Conservation (phyloP, 2,888 invertebrate species). For the Euclidia mi region DNA sequence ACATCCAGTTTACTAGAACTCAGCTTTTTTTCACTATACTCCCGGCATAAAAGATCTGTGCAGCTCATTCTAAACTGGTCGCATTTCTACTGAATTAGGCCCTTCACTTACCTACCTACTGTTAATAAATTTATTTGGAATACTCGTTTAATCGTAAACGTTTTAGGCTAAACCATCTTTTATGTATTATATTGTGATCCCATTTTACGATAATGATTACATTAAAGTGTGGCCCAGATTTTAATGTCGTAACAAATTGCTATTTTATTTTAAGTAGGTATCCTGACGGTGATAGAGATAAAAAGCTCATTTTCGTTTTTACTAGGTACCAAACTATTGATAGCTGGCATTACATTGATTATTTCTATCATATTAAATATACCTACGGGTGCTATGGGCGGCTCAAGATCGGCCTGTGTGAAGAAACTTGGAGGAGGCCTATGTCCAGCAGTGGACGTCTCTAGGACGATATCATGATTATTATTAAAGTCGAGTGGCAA, state of each 20-base stretch:
- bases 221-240: neutral
- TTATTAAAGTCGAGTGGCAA: too few species aligned
- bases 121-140: conserved; percentile 33
- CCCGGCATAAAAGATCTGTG: neutral
- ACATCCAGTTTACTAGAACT: neutral
- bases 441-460: too few species aligned
- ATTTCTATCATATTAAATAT: too few species aligned
- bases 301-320: too few species aligned
- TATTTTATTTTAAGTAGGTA: neutral
- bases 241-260: neutral
- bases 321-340: too few species aligned
- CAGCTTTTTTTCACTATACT: neutral
- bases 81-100: conserved; percentile 13
- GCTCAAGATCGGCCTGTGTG: too few species aligned
- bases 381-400: too few species aligned
- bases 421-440: too few species aligned
- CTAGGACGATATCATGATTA: too few species aligned
- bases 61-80: neutral
- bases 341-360: too few species aligned
- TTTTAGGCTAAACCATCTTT: conserved; percentile 25
- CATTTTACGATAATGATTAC: neutral
- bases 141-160: conserved; percentile 38
- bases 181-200: neutral
- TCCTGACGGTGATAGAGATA: too few species aligned
- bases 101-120: conserved; percentile 18